Percentiles rank a stretch among this genome's conserved stretches.
Conservation (phyloP, 2,797 vertebrate species). For the Crypturellus tataupa region DNA sequence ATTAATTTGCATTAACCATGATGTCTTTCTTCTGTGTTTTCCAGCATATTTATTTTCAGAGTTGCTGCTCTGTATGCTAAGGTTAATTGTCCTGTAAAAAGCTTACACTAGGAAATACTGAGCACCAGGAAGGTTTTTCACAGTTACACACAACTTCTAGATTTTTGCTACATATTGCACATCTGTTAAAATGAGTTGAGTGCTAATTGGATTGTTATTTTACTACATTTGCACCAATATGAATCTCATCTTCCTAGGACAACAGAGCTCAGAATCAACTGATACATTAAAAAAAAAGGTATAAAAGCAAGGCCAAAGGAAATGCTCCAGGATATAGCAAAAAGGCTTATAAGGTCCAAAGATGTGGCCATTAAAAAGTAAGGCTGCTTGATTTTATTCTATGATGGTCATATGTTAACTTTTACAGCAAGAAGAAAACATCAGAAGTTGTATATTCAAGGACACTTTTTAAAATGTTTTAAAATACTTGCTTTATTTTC, state of each 20-base stretch:
- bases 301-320: constrained; percentile 50
- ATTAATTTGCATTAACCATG: constrained; percentile 80
- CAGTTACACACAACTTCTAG: constrained; percentile 76
- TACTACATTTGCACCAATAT: constrained; percentile 71
- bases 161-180: constrained; percentile 78
- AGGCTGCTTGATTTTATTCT: not conserved
- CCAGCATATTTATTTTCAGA: constrained; percentile 78
- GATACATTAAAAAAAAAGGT: constrained; percentile 53
- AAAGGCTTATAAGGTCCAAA: not conserved
- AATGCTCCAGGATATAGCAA: constrained; percentile 1
- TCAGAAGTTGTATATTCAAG: not conserved
- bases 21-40: constrained; percentile 75
- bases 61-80: constrained; percentile 69
- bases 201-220: constrained; percentile 71
- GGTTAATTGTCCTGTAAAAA: constrained; percentile 81
- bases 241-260: constrained; percentile 73
- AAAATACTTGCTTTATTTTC: constrained; percentile 19
- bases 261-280: constrained; percentile 69
- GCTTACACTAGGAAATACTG: constrained; percentile 57
- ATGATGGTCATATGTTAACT: not conserved
- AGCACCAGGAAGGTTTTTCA: constrained; percentile 73
- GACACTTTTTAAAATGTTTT: not conserved
- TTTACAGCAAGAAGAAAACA: not conserved
- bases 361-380: not conserved
- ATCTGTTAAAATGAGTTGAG: constrained; percentile 71